These are phyloP conservation scores for Bradysia coprophila DNA, from an alignment of 1,140 invertebrate genomes.

Conservation along the genomic window DNA sequence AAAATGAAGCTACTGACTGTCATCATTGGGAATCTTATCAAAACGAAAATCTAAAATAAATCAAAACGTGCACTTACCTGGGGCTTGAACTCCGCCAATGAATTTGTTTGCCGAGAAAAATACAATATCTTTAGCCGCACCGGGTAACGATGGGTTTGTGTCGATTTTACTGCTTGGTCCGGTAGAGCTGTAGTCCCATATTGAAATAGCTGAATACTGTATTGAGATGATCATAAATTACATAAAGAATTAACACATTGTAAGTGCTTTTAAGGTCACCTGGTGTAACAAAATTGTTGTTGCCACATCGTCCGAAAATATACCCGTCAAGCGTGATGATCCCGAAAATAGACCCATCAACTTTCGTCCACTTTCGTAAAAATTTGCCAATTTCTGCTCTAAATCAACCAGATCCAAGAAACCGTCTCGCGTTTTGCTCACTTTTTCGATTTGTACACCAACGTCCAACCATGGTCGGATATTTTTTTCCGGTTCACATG, in stretches of 20 bases:
- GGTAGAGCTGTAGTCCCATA: conserved; percentile 83
- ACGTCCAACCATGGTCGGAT: conserved; percentile 69
- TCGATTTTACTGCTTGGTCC: conserved; percentile 64
- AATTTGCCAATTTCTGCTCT: conserved; percentile 45
- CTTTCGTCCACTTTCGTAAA: conserved; percentile 30
- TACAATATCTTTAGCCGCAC: conserved; percentile 59
- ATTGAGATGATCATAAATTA: not conserved
- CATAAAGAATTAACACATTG: not conserved
- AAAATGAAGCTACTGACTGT: too few relatives aligned
- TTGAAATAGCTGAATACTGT: conserved; percentile 59
- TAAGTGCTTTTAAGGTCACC: conserved; percentile 1
- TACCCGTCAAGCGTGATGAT: conserved; percentile 79
- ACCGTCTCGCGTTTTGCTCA: conserved; percentile 59
- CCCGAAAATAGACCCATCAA: conserved; percentile 76
- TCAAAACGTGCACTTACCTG: conserved; percentile 26
- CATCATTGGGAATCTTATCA: too few relatives aligned
- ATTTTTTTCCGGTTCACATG: conserved; percentile 71
- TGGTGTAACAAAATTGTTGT: conserved; percentile 62
- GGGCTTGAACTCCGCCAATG: conserved; percentile 74
- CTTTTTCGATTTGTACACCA: conserved; percentile 51
- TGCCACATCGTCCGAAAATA: conserved; percentile 62
- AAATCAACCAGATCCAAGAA: conserved; percentile 61
- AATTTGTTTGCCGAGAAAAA: conserved; percentile 87
- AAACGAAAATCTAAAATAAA: too few relatives aligned
- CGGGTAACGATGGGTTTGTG: conserved; percentile 56